Evolutionary conservation across 2,113 vertebrate species (phyloP), one percentile per base, ranked within the genome.

Genomic region (Aythya baeri): DNA sequence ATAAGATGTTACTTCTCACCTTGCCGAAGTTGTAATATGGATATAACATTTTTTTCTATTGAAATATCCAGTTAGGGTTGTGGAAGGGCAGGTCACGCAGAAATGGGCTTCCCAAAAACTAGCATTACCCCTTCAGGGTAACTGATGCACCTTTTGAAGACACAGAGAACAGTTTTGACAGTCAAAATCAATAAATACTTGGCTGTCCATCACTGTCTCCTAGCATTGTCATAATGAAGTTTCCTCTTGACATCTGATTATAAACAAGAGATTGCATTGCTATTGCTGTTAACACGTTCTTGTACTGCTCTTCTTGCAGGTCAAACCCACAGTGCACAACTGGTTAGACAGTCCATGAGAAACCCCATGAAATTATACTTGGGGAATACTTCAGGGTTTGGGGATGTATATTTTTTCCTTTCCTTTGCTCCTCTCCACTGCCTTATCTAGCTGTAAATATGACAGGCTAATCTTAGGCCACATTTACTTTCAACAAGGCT

Each of bases 51-150:
- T 84, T 79, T 80, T 88, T 66, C 81, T 89, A 78, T 43, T 79
- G 88, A 96, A 93, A 96, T 54, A 77, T 50, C 91, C 85, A 80
- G 52, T 90, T 86, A 94, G 88, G 92, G 80, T 80, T 22, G 31
- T 21, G 66, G 62, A 91, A 82, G 68, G 83, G 38, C 9, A 46
- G 38, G 72, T 46, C 50, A 55, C 32, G 38, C 34, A 23, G 63
- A 31, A 43, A 2, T 46, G 43, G 57, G 50, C 62, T 90, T 94
- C 94, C 93, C 80, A 59, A 62, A 92, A 83, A 17, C 25, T 29
- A 18, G 22, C 49, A 59, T 57, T 59, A 11, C 68, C 78, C 82
- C 65, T 75, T 34, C 36, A 34, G 58, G 70, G 58, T 34, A 65
- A 38, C 17, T 6, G 80, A 91, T 71, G 31, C 14, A 49, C 65